Base-by-base conservation (phyloP, 2,113 vertebrate genomes). In the Cisticola juncidis region DNA sequence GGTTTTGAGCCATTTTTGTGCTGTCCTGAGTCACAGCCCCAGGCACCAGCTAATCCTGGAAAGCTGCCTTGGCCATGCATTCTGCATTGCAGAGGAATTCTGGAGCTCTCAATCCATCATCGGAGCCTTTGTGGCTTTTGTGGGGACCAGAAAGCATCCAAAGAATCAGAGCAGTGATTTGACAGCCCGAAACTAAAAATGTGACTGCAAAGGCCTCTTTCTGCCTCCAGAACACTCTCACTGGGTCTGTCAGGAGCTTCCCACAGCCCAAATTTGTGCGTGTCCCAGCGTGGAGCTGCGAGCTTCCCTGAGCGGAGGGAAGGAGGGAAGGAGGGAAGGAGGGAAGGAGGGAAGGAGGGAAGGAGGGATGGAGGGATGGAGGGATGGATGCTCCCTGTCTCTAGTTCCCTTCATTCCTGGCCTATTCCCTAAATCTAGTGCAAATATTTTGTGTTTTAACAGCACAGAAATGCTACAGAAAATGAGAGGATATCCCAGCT, bases 31-130 rank as follows among this genome's bases (percentile, higher is more conserved):
- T 22, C 29, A 3, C 42, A 54, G 44, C 24, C 47, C n/a, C 22
- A 20, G 73, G 51, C 31, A 24, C 4, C 45, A 35, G 45, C 22
- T 9, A 11, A 9, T 17, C 81, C 58, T 14, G 13, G 31, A 14
- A 19, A 62, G 48, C 42, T 53, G 51, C 68, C 51, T 20, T 1
- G 5, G 70, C 38, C 69, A 40, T 1, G 0, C 26, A 38, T 38
- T 38, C 38, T 38, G 0, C 42, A 4, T 5, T 9, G 8, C 1
- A 0, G 29, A 11, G 53, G 20, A n/a, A 13, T 14, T 65, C 44
- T n/a, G 64, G 4, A 29, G 42, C 54, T 80, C 7, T 21, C 0
- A 0, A 7, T 26, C 44, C 62, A 23, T 28, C 35, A 11, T 7
- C 5, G 0, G 13, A 61, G 57, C 62, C 20, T 35, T 6, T 35